Base-by-base conservation (phyloP, 2,797 vertebrate genomes). In the Tiaroga cobitis region DNA sequence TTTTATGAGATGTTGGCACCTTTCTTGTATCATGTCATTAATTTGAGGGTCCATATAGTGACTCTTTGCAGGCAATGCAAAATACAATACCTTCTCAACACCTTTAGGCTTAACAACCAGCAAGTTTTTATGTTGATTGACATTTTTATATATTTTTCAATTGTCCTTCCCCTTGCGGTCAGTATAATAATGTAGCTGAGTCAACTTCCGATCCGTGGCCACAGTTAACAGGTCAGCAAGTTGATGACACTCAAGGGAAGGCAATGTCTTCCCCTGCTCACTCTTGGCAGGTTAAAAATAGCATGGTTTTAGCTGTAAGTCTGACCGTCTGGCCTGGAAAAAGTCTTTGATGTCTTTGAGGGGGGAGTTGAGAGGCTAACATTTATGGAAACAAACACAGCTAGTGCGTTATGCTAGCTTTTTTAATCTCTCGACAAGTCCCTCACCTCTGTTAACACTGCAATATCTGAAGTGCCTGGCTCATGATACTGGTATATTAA, bases 391-490 rank as follows among this genome's bases (percentile, higher is more conserved):
- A 84, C 79, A 61, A 80, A 37, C 72, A 70, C 41, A 41, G 85
- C 85, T 82, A 83, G 51, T 70, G 65, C 46, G 21, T 78, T 85
- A 73, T 51, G 34, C 75, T 81, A 67, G 87, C 73, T 81, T 70
- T 78, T 86, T 37, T n/a, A 37, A 51, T 89, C 86, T 83, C 85
- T 84, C 87, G 81, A 46, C 59, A 18, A 34, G 56, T 49, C 46
- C 51, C 49, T 85, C 26, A 67, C 15, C 70, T 83, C 73, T 56
- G 85, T 91, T 89, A 82, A 91, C 89, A 90, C 87, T 88, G 89
- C 72, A 75, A 91, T 89, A 89, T 90, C 86, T 86, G 51, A 93
- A 86, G 82, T 90, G 90, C 89, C 92, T 89, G 87, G 56, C 88
- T 85, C 89, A 87, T 46, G 88, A 86, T 81, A 87, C 88, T 87